Percentiles rank a stretch among this genome's conserved stretches.
Evolutionary conservation across 2,113 vertebrate genomes (phyloP).

Genomic region (Lophura nycthemera): DNA sequence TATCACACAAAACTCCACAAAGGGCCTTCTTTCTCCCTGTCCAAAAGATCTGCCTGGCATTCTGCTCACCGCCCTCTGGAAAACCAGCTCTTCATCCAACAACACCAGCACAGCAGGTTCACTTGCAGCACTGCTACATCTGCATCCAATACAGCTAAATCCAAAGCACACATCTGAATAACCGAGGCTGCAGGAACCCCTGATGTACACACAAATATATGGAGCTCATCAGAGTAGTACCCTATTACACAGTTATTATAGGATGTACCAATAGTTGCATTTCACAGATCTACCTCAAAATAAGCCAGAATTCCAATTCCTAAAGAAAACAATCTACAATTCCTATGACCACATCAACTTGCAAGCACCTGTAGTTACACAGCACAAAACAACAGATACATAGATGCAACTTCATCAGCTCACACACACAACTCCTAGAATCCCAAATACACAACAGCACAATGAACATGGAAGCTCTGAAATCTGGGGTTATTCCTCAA

Average conservation of each 20-base stretch:
- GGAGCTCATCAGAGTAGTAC: neutral
- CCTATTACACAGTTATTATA: neutral
- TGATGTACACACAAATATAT: accelerated
- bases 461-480: neutral
- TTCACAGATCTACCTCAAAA: neutral
- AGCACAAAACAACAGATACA: neutral
- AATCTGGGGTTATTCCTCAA: neutral
- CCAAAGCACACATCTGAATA: accelerated
- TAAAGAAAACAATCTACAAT: neutral
- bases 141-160: no score
- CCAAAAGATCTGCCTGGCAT: neutral
- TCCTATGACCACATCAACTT: neutral
- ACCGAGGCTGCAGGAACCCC: neutral
- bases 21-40: neutral
- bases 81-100: neutral
- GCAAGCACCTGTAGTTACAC: neutral
- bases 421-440: neutral
- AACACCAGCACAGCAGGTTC: neutral
- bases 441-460: neutral
- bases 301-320: neutral
- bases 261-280: neutral
- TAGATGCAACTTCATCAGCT: neutral
- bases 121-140: no score
- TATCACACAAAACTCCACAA: neutral
- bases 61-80: neutral